Conservation (phyloP, 2,113 vertebrate species). For the Crotalus viridis region DNA sequence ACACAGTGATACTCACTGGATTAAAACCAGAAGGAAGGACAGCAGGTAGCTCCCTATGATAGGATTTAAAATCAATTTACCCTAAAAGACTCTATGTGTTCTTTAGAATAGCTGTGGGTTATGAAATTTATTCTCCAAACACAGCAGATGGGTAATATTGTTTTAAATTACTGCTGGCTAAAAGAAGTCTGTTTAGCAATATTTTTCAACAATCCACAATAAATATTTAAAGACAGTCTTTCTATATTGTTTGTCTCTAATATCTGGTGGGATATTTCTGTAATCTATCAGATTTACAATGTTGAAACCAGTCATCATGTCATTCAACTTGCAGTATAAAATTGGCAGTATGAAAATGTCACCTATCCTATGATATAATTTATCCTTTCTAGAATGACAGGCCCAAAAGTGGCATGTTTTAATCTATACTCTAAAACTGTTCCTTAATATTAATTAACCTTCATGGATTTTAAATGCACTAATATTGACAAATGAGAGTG, state of each 20-base stretch:
- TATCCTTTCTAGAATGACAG: too few relatives aligned
- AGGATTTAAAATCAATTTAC: not conserved
- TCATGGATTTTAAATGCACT: not conserved
- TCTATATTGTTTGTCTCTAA: not conserved
- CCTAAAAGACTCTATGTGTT: not conserved
- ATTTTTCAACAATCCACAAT: not conserved
- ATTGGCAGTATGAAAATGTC: not conserved
- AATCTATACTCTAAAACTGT: not conserved
- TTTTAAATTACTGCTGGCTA: not conserved
- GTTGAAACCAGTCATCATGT: not conserved
- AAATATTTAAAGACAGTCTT: not conserved
- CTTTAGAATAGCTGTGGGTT: not conserved
- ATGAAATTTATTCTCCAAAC: not conserved
- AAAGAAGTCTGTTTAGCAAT: not conserved
- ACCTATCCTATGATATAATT: not conserved
- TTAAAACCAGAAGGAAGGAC: not conserved
- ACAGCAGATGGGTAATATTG: not conserved
- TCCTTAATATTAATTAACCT: not conserved
- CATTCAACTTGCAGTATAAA: not conserved
- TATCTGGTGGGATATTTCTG: not conserved
- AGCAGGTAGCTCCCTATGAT: not conserved
- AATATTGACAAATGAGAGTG: not conserved
- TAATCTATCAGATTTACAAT: not conserved
- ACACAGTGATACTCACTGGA: not conserved
- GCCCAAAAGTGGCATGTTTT: not conserved